Percentiles rank a stretch among this genome's conserved stretches.
phyloP scores from a whole-genome alignment of 2,113 vertebrate species.

The Etheostoma spectabile region DNA sequence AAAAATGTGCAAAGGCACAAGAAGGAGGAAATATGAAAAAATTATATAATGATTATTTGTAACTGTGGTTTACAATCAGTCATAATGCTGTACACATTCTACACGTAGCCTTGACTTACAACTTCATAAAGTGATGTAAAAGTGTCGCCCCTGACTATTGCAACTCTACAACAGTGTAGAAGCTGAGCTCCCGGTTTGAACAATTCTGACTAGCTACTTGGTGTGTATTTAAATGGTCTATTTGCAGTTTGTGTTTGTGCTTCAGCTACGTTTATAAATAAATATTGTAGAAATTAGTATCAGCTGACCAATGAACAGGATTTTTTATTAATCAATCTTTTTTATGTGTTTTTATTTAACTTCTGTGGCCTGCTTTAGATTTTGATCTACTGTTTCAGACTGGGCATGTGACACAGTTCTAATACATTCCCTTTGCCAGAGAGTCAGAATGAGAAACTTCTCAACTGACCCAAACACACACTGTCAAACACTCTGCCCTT shows the following conservation, averaged over 20 bases:
- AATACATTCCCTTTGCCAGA: conserved; percentile 39
- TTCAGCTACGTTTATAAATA: neutral
- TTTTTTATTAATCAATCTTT: neutral
- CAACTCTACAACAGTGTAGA: conserved; percentile 8
- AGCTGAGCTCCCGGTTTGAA: neutral
- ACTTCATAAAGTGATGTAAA: conserved; percentile 5
- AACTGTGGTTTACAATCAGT: conserved; percentile 11
- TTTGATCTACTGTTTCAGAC: conserved; percentile 5
- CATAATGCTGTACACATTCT: neutral
- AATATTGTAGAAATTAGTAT: neutral
- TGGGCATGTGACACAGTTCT: conserved; percentile 17
- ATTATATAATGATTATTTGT: conserved; percentile 8
- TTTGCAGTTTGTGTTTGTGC: conserved; percentile 6
- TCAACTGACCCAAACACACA: conserved; percentile 32
- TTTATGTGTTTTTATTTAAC: neutral
- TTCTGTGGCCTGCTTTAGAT: conserved; percentile 8
- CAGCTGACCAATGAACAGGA: neutral
- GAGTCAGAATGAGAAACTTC: conserved; percentile 40
- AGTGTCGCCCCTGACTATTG: neutral
- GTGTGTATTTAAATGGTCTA: neutral
- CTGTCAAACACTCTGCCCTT: neutral
- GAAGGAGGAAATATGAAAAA: conserved; percentile 18
- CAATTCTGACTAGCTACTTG: neutral
- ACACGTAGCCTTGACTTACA: neutral
- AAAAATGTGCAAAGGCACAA: conserved; percentile 31